A percentile compares a stretch with the other conserved stretches of the same genome.
Conservation (phyloP, 92 coral and sea anemone genomes). For the Plumapathes pennacea region DNA sequence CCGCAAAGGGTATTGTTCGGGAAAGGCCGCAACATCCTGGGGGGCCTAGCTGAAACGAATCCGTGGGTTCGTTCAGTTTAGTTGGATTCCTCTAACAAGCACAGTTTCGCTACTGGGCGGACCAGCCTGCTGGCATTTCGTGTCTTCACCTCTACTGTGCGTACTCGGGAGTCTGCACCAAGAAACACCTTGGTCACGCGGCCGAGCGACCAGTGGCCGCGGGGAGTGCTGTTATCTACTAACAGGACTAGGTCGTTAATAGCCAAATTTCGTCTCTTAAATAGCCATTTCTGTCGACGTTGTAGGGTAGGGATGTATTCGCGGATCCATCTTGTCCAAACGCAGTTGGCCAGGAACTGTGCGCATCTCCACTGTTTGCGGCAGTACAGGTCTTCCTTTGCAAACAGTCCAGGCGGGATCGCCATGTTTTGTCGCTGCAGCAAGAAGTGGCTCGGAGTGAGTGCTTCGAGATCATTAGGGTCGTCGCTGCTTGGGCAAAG, state of each 20-base stretch:
- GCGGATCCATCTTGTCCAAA: constrained; percentile 63
- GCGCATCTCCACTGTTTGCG: constrained; percentile 56
- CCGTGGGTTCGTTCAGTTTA: neutral
- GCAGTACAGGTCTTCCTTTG: constrained; percentile 32
- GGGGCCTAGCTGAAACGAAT: too few relatives aligned
- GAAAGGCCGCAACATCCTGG: too few relatives aligned
- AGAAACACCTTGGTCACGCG: constrained; percentile 43
- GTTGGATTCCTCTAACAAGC: constrained; percentile 48
- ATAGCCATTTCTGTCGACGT: constrained; percentile 47
- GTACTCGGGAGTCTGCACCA: constrained; percentile 39
- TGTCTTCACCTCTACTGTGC: constrained; percentile 58
- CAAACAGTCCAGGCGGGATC: constrained; percentile 53
- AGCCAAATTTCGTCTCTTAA: constrained; percentile 11
- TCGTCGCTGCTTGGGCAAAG: constrained; percentile 53
- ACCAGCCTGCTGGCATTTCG: constrained; percentile 15
- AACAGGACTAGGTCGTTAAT: constrained; percentile 39
- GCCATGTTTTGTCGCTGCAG: constrained; percentile 53
- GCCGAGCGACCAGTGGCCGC: constrained; percentile 65
- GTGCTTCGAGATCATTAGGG: constrained; percentile 56
- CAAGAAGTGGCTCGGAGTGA: constrained; percentile 60
- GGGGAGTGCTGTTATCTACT: constrained; percentile 39
- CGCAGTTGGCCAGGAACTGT: constrained; percentile 52
- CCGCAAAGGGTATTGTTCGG: too few relatives aligned
- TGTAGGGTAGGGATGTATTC: constrained; percentile 60
- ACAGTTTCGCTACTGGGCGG: constrained; percentile 52